A percentile compares a stretch with the other conserved stretches of the same genome.
Conservation (phyloP, 2,888 invertebrate genomes). For the Heterodera filipjevi region DNA sequence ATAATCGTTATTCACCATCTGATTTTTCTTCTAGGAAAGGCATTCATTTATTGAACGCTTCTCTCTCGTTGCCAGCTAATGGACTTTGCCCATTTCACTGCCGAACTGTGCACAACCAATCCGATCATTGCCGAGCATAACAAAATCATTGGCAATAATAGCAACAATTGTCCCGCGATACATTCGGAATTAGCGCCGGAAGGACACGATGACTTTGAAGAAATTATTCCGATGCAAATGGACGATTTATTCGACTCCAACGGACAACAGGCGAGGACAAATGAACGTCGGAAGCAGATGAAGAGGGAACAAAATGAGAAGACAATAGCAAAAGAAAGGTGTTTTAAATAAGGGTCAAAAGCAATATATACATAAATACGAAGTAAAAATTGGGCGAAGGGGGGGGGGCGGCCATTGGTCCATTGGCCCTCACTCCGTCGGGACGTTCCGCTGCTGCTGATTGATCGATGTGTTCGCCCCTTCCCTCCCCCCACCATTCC, state of each 20-base stretch:
- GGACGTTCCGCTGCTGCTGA: neutral
- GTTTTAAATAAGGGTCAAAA: neutral
- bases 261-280: neutral
- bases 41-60: neutral
- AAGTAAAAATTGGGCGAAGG: neutral
- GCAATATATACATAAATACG: neutral
- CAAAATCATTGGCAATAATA: neutral
- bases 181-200: neutral
- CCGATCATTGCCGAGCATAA: neutral
- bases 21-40: too few species aligned
- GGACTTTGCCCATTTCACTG: neutral
- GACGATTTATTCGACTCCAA: neutral
- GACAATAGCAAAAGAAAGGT: neutral
- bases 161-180: neutral
- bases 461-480: neutral
- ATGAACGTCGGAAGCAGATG: neutral
- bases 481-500: neutral
- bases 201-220: constrained; percentile 13
- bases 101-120: neutral
- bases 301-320: neutral
- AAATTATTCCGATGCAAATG: constrained; percentile 26
- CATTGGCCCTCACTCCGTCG: neutral
- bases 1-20: neutral
- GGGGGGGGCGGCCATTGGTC: neutral
- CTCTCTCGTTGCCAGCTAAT: neutral